Evolutionary conservation across 2,888 invertebrate genomes (phyloP), one percentile per base, ranked within the genome.

Genomic region (Arctia plantaginis): DNA sequence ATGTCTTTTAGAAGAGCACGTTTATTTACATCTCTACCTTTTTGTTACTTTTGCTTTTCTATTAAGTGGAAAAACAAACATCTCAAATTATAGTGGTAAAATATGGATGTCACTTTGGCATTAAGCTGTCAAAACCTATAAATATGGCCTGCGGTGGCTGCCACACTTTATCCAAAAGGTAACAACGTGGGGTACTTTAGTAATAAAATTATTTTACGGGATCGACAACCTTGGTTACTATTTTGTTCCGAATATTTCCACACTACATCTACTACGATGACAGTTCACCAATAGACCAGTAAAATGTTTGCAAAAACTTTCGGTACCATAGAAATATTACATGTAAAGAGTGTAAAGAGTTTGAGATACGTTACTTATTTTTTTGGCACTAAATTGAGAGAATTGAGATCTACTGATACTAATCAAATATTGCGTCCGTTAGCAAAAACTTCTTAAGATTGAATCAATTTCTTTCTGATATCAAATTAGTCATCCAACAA

Each of bases 1-100:
- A 30, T 73, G 23, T 23, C 66, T 41, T 41, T 65, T 65, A 41
- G n/a, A 51, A 6, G 23, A 69, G 33, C 35, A 23, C 67, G 59
- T 62, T 12, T 55, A 20, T 62, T n/a, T 70, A 18, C 23, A 62
- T 59, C 3, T 47, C 13, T 13, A 8, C 39, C 39, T 69, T 4
- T 47, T 39, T n/a, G 18, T 69, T 35, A 10, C 51, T 69, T 69
- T 69, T 69, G 27, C 35, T 69, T 35, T 69, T 35, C 13, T 27
- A 59, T 55, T 47, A 39, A 10, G 39, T 69, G 12, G 15, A 0
- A 13, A 59, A 69, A 59, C 33, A 12, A 67, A 33, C 20, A 12
- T 33, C 27, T 18, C 15, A 15, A 0, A 18, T 44, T 41, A n/a
- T 41, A 20, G 27, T 67, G 20, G 12, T 44, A 10, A 30, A 44